phyloP scores from a whole-genome alignment of 1,140 invertebrate species.

The Euschistus heros region DNA sequence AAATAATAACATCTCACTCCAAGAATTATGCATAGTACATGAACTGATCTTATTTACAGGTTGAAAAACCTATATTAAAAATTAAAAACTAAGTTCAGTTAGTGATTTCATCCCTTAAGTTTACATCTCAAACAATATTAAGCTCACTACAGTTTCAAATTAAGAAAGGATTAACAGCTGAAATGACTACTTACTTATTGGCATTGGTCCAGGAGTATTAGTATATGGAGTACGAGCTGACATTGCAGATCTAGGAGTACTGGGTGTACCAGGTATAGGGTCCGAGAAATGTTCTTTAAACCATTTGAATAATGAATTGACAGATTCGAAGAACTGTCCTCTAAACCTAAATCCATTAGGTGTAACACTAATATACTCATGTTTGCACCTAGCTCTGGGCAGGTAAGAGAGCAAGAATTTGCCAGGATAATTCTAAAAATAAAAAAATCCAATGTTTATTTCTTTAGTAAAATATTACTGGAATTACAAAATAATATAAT shows the following conservation, averaged over 20 bases:
- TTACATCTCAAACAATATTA: too few species aligned
- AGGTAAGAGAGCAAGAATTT: constrained; percentile 92
- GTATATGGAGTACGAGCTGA: constrained; percentile 52
- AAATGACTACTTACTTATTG: background rate
- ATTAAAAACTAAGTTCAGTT: too few species aligned
- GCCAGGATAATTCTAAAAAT: constrained; percentile 69
- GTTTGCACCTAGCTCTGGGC: constrained; percentile 66
- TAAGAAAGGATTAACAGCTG: too few species aligned
- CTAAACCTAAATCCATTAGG: constrained; percentile 89
- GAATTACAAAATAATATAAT: too few species aligned
- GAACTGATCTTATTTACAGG: too few species aligned
- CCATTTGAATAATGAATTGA: constrained; percentile 81
- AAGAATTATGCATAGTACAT: too few species aligned
- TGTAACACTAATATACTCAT: constrained; percentile 85
- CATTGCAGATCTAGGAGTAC: constrained; percentile 47
- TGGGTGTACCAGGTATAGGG: constrained; percentile 70
- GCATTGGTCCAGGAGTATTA: constrained; percentile 42
- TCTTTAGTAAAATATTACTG: background rate
- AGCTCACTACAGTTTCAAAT: too few species aligned
- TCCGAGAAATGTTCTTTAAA: constrained; percentile 97
- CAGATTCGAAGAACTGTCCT: constrained; percentile 72
- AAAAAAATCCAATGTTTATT: constrained; percentile 18
- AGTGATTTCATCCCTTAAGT: too few species aligned
- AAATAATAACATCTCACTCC: too few species aligned
- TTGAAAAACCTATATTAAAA: too few species aligned